phyloP scores from a whole-genome alignment of 2,888 invertebrate species.

The Drosophila hamatofila region DNA sequence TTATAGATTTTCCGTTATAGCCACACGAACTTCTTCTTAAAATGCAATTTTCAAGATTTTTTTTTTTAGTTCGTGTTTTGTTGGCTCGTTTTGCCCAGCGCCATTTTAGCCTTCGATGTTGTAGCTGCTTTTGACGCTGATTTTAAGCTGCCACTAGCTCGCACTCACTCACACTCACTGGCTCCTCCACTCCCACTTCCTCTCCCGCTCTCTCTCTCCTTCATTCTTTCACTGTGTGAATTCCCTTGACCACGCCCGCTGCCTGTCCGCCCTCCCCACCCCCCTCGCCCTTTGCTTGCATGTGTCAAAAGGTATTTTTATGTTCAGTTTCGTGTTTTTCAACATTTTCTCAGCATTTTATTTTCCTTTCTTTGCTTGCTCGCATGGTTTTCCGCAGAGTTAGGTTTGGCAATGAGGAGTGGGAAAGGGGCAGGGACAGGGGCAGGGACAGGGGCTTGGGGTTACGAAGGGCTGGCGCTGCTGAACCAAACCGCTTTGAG shows the following conservation, averaged over 20 bases:
- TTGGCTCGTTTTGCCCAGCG: slow-evolving; percentile 53
- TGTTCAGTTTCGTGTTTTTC: slow-evolving; percentile 78
- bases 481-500: slow-evolving; percentile 47
- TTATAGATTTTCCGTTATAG: slow-evolving; percentile 79
- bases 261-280: slow-evolving; percentile 19
- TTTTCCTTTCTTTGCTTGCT: slow-evolving; percentile 49
- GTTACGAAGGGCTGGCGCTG: not conserved
- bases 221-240: not conserved
- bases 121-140: slow-evolving; percentile 61
- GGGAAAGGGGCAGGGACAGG: not conserved
- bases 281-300: slow-evolving; percentile 56
- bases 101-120: slow-evolving; percentile 55
- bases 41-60: slow-evolving; percentile 82
- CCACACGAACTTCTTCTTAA: slow-evolving; percentile 81
- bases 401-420: not conserved
- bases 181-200: too few species aligned
- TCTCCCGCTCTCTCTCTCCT: not conserved
- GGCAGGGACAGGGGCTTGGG: not conserved
- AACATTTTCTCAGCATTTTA: slow-evolving; percentile 74
- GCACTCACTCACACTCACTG: not conserved
- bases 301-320: slow-evolving; percentile 82
- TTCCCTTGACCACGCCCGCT: slow-evolving; percentile 50
- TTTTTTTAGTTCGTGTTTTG: slow-evolving; percentile 28
- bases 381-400: slow-evolving; percentile 24
- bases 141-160: slow-evolving; percentile 63